Evolutionary conservation across 2,888 invertebrate species (phyloP).

Genomic region (Leptopterna dolabrata): DNA sequence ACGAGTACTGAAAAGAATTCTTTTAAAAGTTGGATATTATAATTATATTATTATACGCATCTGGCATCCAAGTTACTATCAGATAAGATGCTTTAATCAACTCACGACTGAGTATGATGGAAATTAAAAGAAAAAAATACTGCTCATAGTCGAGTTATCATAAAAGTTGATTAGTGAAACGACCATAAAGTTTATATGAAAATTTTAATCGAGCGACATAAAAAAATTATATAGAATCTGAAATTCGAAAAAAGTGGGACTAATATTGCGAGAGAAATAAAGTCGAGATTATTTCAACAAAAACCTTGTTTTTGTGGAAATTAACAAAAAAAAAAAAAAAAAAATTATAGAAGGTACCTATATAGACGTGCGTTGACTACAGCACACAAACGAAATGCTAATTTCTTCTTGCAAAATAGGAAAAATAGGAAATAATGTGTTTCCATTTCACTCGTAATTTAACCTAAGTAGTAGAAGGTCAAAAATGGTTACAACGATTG

Average conservation of each 20-base stretch:
- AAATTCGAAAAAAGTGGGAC: not conserved
- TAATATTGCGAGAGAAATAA: not conserved
- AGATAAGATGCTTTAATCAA: not conserved
- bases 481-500: not conserved
- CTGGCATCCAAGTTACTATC: not conserved
- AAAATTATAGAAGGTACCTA: not conserved
- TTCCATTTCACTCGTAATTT: not conserved
- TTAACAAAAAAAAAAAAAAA: not conserved
- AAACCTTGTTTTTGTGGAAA: not conserved
- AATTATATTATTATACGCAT: not conserved
- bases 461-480: not conserved
- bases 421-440: not conserved
- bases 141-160: too few species aligned
- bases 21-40: not conserved
- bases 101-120: not conserved
- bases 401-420: not conserved
- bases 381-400: not conserved
- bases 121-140: conserved; percentile 27
- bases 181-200: not conserved
- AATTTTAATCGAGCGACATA: not conserved
- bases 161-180: too few species aligned
- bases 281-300: not conserved
- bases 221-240: not conserved
- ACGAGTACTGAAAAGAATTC: conserved; percentile 1
- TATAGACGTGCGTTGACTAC: not conserved